Evolutionary conservation across 2,888 invertebrate genomes (phyloP), one percentile per base, ranked within the genome.

Genomic region (Leuctra nigra): DNA sequence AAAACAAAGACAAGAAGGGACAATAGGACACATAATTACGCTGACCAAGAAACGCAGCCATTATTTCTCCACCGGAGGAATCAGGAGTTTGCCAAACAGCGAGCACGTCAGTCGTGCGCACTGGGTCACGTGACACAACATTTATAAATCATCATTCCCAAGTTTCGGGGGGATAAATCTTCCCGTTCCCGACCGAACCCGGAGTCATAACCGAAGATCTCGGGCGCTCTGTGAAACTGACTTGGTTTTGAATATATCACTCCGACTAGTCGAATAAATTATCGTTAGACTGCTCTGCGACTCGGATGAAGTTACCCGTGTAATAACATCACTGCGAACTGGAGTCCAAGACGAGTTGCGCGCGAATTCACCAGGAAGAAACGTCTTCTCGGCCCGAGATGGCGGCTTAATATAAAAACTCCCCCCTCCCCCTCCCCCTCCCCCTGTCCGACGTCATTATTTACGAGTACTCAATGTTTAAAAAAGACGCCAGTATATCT

Each of bases 191-290:
- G 29, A 7, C 11, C 29, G 6, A 29, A 29, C 11, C 29, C 11
- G 22, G 33, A 50, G 33, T 50, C 35, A 35, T 50, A 50, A 33
- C 33, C 50, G 50, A 50, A 50, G 20, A 35, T 20, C 16, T 29
- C 16, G n/a, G 25, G 25, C 23, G 24, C 47, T 13, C 35, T n/a
- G 24, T 11, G 25, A 14, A 38, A 38, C 47, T 16, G 47, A 23
- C 47, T 50, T 2, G 16, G 35, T 50, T 50, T 18, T 50, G 33
- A 29, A 29, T 50, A 50, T 50, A 50, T 50, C 50, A 50, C 50
- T 50, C 35, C 50, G 18, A 33, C 18, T 33, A 20, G 36, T 33
- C 20, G 33, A 20, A 50, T 50, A 50, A 50, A 50, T 50, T 35
- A 50, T 35, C 33, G 50, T 50, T 35, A 35, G 39, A 20, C 23